Evolutionary conservation across 1,140 invertebrate species (phyloP).

Genomic region (Dendroctonus valens): DNA sequence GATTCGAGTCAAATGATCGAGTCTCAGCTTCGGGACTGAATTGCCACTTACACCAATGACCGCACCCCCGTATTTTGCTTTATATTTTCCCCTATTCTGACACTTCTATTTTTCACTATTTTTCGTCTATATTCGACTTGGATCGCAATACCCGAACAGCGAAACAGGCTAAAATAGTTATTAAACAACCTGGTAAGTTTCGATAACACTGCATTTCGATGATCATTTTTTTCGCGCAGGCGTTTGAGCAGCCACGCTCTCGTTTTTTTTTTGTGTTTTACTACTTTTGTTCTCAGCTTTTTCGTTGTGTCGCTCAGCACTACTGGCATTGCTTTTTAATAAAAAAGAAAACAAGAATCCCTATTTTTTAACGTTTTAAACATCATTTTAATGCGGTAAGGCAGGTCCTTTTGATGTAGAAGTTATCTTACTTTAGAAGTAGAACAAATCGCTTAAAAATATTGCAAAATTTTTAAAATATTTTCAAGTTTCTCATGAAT

Average conservation of each 20-base stretch:
- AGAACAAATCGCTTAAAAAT: no score
- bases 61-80: conserved; percentile 47
- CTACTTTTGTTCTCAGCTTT: neutral
- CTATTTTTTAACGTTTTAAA: no score
- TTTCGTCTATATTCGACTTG: conserved; percentile 51
- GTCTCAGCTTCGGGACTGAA: conserved; percentile 9
- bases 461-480: no score
- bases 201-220: conserved; percentile 49
- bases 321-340: neutral
- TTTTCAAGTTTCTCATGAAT: no score
- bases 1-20: neutral
- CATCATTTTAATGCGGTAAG: no score
- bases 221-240: conserved; percentile 26
- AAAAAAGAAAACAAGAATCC: no score
- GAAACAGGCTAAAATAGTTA: conserved; percentile 53
- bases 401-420: no score
- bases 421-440: no score
- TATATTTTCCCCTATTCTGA: conserved; percentile 53
- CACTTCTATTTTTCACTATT: conserved; percentile 54
- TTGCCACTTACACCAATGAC: conserved; percentile 32
- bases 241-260: no score
- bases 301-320: neutral
- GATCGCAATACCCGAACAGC: conserved; percentile 51
- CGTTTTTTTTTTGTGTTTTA: conserved; percentile 4
- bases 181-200: conserved; percentile 53